Base-by-base conservation (phyloP, 1,140 invertebrate species). In the Zaprionus taronus region DNA sequence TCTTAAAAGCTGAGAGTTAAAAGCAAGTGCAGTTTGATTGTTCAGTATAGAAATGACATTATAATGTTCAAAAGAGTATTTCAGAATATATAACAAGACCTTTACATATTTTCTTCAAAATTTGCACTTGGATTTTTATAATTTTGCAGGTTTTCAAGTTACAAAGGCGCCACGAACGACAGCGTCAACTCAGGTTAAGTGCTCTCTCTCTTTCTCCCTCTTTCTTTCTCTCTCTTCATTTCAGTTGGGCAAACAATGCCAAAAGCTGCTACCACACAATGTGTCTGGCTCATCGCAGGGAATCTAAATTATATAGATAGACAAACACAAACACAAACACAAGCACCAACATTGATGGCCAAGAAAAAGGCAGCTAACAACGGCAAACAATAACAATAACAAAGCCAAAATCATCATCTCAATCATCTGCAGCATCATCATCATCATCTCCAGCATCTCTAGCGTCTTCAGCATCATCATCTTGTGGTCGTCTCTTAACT, bases 271-370 rank as follows among this genome's bases (percentile, higher is more conserved):
- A 12, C 49, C 56, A 69, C 66, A 69, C n/a, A 69, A 69, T 51
- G 56, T 49, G 66, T 69, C 66, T 69, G 28, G 41, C 56, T 69
- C 20, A 68, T 47, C 56, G 15, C 58, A 61, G 17, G 11, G 56
- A 61, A 69, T 68, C 38, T 58, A 61, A 61, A 61, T 69, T 61
- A 61, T 69, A 61, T 49, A 61, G 66, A 49, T 61, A 61, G 41
- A 51, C 66, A 69, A 69, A 69, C 12, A 47, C 66, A 69, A 60
- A 60, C 12, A 69, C 26, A 41, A 38, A 67, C 26, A 47, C 53
- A 17, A 9, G 26, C n/a, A 4, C 53, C 34, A 57, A 36, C 47
- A 64, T 36, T 31, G 62, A 62, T n/a, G 44, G 12, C 20, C 17
- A 41, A 62, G 15, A 36, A 36, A 58, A 64, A 36, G 28, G 12